Evolutionary conservation across 1,140 invertebrate species (phyloP), one percentile per base, ranked within the genome.

Genomic region (Aradophagus sp.): DNA sequence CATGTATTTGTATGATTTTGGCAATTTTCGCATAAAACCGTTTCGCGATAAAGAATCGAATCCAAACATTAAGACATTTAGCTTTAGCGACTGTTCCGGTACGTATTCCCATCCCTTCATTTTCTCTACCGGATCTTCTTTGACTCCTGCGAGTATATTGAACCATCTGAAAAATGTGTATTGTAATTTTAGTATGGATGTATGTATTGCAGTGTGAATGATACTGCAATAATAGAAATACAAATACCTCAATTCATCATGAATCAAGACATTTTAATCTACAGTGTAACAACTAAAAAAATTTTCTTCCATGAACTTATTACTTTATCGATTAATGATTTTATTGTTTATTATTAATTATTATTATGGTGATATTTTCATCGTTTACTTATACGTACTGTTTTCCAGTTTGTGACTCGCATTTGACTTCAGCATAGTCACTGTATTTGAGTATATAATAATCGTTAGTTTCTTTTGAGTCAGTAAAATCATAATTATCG

Each of bases 41-140:
- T 95, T 93, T 29, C 92, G 87, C 0, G 95, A 96, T 0, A 97
- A 81, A 0, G 96, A 97, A 84, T 98, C 97, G 80, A 97, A 94
- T 0, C 95, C 95, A 55, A 96, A 91, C 86, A 97, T 95, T 0
- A 97, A 78, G 0, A 98, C 91, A 78, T 95, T 96, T 5, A 93
- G 70, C 41, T 88, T 87, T 1, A 90, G 66, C 0, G 84, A 82
- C 29, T 86, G 82, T 5, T 80, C 23, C 0, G 87, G 84, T 5
- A 90, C 79, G 17, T 85, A 81, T 7, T 86, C 77, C 88, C 89
- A 90, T 7, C 80, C 86, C 10, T 77, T 78, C 29, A 82, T 77
- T 27, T 82, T 81, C 0, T 85, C 70, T 5, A 81, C 72, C 16
- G 84, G 83, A 69, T 89, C 86, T 3, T 86, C 61, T 35, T 86